phyloP scores from a whole-genome alignment of 2,113 vertebrate genomes.

The Neoarius graeffei region DNA sequence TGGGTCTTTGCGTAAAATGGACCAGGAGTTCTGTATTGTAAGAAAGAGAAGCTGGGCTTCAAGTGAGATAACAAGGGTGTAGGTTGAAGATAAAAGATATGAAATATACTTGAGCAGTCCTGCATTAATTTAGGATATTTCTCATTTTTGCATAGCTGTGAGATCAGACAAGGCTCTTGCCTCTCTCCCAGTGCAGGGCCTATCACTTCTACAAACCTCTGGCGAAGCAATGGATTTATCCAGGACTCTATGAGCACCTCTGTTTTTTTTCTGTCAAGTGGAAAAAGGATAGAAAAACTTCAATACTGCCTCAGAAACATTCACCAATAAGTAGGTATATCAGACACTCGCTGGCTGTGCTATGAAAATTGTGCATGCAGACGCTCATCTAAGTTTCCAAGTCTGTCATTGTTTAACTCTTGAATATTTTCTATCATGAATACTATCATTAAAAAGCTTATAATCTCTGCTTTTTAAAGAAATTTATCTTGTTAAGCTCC shows the following conservation, averaged over 20 bases:
- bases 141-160: slow-evolving; percentile 49
- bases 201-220: slow-evolving; percentile 29
- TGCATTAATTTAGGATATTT: slow-evolving; percentile 37
- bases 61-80: slow-evolving; percentile 11
- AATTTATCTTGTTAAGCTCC: too few species aligned
- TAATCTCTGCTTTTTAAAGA: too few species aligned
- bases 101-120: not conserved
- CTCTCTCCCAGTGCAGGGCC: slow-evolving; percentile 59
- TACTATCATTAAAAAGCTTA: too few species aligned
- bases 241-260: slow-evolving; percentile 37
- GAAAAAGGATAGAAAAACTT: not conserved
- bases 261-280: slow-evolving; percentile 1
- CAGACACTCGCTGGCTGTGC: too few species aligned
- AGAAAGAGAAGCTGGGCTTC: slow-evolving; percentile 20
- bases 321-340: not conserved
- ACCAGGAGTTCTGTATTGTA: slow-evolving; percentile 36
- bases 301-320: not conserved
- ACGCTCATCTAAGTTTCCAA: too few species aligned
- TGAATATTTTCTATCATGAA: too few species aligned
- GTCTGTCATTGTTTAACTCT: too few species aligned
- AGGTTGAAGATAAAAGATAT: not conserved
- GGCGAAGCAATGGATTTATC: slow-evolving; percentile 35
- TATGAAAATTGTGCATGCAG: too few species aligned
- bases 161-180: slow-evolving; percentile 60
- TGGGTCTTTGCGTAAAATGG: slow-evolving; percentile 12